Evolutionary conservation across 2,797 vertebrate species (phyloP), one percentile per base, ranked within the genome.

Genomic region (Enteromius trimaculatus): DNA sequence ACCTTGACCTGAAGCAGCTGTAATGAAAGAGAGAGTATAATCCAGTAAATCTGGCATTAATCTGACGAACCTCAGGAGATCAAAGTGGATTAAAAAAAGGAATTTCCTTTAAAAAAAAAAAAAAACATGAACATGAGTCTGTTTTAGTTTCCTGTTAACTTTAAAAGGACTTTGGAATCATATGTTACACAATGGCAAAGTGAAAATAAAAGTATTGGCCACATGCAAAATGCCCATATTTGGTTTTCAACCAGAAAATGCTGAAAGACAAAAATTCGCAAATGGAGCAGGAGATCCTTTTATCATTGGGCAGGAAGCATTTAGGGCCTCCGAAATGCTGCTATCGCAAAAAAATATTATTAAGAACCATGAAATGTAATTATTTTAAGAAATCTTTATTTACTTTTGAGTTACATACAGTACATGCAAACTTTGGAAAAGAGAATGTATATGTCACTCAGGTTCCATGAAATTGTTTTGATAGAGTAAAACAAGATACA

Each of bases 1-100:
- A 37, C 10, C 76, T 31, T 53, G 34, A n/a, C 8, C 68, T 10
- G n/a, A 77, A 42, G 29, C 13, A 51, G 17, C 23, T n/a, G 66
- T 62, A 31, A 69, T 51, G 47, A 79, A 68, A 53, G 44, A 53
- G 1, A 0, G 29, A 34, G 29, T 66, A 6, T 60, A 60, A 58
- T 58, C 34, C 58, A 77, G 42, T 62, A 62, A 47, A 77, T 77
- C 37, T 26, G 47, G 75, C 6, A 29, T 64, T 77, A 77, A 77
- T 77, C 23, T 44, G 58, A 42, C 16, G 29, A 29, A 26, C n/a
- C 37, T 44, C 55, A 77, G 58, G 9, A 64, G 55, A 77, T 47
- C 23, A 62, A 62, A 77, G 8, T 31, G 9, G 58, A 62, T 29
- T 77, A 29, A 64, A 60, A 21, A 19, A 37, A 29, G 39, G 13